Conservation (phyloP, 2,888 invertebrate species). For the Drosophila austrosaltans region DNA sequence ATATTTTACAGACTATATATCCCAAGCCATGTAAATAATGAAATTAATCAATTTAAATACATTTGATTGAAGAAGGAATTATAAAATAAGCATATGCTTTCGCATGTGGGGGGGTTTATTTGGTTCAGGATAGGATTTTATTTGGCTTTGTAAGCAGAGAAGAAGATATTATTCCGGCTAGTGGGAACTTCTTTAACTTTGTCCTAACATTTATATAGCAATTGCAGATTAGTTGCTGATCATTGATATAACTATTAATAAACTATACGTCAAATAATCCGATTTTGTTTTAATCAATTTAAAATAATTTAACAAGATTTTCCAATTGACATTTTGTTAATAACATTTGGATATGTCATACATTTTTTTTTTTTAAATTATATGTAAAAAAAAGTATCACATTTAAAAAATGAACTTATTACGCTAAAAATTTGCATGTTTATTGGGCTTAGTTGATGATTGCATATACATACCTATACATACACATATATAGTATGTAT, state of each 20-base stretch:
- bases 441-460: conserved; percentile 40
- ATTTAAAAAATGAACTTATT: not conserved
- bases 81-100: too few relatives aligned
- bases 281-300: conserved; percentile 1
- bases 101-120: too few relatives aligned
- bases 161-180: too few relatives aligned
- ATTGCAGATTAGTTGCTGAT: too few relatives aligned
- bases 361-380: not conserved
- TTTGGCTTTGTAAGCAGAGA: too few relatives aligned
- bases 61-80: too few relatives aligned
- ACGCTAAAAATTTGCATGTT: conserved; percentile 40
- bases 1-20: conserved; percentile 34
- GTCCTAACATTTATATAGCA: too few relatives aligned
- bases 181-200: too few relatives aligned
- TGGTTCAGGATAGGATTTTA: too few relatives aligned
- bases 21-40: conserved; percentile 61
- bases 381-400: not conserved
- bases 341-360: not conserved
- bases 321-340: not conserved
- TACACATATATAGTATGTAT: not conserved
- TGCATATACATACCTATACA: conserved; percentile 26
- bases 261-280: not conserved
- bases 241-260: too few relatives aligned
- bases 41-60: conserved; percentile 35
- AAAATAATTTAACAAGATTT: not conserved